Evolutionary conservation across 2,888 invertebrate species (phyloP).

Genomic region (Ophioninae sp.): DNA sequence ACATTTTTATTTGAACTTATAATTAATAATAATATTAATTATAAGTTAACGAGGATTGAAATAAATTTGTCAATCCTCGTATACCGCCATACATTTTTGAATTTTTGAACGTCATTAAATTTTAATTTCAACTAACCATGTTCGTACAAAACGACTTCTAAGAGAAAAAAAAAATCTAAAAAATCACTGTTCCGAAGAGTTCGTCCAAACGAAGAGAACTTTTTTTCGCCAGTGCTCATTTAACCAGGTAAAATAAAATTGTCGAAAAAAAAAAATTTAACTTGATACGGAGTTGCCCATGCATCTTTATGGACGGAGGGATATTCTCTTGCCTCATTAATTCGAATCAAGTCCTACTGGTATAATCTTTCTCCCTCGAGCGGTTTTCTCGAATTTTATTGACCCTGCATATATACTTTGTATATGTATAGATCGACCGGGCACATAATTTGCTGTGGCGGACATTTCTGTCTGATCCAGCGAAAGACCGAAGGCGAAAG

Average conservation of each 20-base stretch:
- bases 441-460: neutral
- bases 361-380: neutral
- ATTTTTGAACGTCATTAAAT: no score
- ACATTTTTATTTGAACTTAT: no score
- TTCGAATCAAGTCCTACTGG: conserved; percentile 23
- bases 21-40: no score
- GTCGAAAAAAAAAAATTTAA: neutral
- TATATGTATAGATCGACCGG: neutral
- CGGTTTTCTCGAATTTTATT: conserved; percentile 20
- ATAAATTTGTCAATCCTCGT: no score
- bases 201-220: neutral
- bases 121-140: no score
- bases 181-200: neutral
- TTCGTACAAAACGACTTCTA: no score
- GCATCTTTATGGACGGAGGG: neutral
- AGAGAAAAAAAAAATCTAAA: no score
- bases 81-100: no score
- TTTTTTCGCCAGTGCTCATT: neutral
- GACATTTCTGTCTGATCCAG: conserved; percentile 5
- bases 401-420: neutral
- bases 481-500: conserved; percentile 20
- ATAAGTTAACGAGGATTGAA: no score
- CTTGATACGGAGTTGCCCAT: neutral
- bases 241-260: neutral
- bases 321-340: conserved; percentile 9